A percentile compares a stretch with the other conserved stretches of the same genome.
phyloP scores from a whole-genome alignment of 1,140 invertebrate species.

The Atta cephalotes region DNA sequence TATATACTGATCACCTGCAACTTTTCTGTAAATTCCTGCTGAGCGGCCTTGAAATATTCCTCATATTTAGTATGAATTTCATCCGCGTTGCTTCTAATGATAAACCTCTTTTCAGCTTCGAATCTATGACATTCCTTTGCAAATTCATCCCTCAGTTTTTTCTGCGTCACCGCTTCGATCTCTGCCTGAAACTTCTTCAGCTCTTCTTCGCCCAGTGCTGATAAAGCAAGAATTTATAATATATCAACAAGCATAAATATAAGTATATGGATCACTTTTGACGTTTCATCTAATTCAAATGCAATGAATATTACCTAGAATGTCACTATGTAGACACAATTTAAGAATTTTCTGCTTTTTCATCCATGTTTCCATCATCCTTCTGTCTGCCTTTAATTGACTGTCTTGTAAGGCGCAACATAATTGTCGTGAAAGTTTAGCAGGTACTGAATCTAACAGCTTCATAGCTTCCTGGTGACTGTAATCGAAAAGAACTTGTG shows the following conservation, averaged over 20 bases:
- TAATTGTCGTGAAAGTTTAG: slow-evolving; percentile 74
- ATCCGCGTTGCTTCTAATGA: slow-evolving; percentile 57
- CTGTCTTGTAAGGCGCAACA: slow-evolving; percentile 82
- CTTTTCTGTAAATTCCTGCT: slow-evolving; percentile 72
- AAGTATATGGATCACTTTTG: neutral
- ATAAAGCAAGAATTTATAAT: slow-evolving; percentile 9
- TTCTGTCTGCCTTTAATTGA: slow-evolving; percentile 77
- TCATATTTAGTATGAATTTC: slow-evolving; percentile 70
- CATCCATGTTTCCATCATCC: slow-evolving; percentile 75
- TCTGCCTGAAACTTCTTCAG: slow-evolving; percentile 76
- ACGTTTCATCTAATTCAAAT: neutral
- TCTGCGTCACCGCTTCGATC: slow-evolving; percentile 76
- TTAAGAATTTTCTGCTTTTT: slow-evolving; percentile 79
- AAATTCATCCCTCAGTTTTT: slow-evolving; percentile 76
- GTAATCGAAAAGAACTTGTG: slow-evolving; percentile 68
- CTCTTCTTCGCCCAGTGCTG: slow-evolving; percentile 67
- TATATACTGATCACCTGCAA: slow-evolving; percentile 66
- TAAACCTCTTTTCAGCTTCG: slow-evolving; percentile 76
- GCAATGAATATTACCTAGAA: slow-evolving; percentile 77
- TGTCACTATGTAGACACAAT: slow-evolving; percentile 83
- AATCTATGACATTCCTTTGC: slow-evolving; percentile 73
- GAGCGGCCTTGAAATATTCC: slow-evolving; percentile 71
- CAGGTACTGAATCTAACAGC: slow-evolving; percentile 73
- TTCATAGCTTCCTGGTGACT: slow-evolving; percentile 62
- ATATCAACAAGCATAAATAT: neutral